Evolutionary conservation across 2,888 invertebrate species (phyloP).

Genomic region (Acanthoscelides obtectus): DNA sequence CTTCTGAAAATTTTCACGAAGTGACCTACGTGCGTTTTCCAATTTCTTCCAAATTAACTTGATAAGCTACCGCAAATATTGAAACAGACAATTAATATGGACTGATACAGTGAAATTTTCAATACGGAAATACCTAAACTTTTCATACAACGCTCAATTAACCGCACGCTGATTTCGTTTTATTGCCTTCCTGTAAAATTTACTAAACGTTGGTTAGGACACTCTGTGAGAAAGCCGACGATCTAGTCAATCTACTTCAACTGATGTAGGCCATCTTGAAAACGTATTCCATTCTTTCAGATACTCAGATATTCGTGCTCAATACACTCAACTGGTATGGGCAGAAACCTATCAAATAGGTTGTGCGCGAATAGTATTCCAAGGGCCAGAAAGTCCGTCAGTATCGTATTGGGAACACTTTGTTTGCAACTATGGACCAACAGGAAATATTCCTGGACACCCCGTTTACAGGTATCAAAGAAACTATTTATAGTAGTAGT

Average conservation of each 20-base stretch:
- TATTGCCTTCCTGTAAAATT: too few species aligned
- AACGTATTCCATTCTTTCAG: slow-evolving; percentile 9
- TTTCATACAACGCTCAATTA: too few species aligned
- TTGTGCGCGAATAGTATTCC: slow-evolving; percentile 40
- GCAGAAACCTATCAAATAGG: slow-evolving; percentile 39
- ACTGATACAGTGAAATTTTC: background rate
- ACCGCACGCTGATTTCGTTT: too few species aligned
- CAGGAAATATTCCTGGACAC: slow-evolving; percentile 41
- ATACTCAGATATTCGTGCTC: slow-evolving; percentile 8
- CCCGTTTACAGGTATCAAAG: slow-evolving; percentile 20
- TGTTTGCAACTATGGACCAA: slow-evolving; percentile 45
- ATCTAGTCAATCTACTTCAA: background rate
- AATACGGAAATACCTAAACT: too few species aligned
- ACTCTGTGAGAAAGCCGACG: too few species aligned
- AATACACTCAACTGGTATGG: slow-evolving; percentile 40
- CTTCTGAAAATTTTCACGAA: too few species aligned
- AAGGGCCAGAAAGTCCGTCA: slow-evolving; percentile 24
- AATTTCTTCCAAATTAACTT: too few species aligned
- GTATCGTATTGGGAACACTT: slow-evolving; percentile 38
- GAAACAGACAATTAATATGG: background rate
- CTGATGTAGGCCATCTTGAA: too few species aligned
- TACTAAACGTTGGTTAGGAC: too few species aligned
- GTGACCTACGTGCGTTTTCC: too few species aligned
- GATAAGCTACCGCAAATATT: background rate
- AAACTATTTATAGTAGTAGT: background rate